Percentiles rank a stretch among this genome's conserved stretches.
Evolutionary conservation across 2,797 vertebrate species (phyloP).

Genomic region (Megaceryle alcyon): DNA sequence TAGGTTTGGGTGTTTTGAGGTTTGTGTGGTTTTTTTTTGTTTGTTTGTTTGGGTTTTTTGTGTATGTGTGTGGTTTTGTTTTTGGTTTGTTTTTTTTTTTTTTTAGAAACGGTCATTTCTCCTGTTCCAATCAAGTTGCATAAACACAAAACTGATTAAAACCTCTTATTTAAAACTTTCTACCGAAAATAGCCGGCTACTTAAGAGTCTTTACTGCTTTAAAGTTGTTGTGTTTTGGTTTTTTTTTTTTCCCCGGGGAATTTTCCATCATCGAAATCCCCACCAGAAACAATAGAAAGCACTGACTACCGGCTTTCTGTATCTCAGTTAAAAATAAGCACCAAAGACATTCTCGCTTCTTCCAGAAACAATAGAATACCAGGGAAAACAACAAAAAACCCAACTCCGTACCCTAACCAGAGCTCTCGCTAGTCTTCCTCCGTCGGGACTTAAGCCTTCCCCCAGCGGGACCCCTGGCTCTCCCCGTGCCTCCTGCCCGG

Average conservation of each 20-base stretch:
- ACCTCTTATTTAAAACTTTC: background rate
- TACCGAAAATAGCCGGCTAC: background rate
- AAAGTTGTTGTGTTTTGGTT: background rate
- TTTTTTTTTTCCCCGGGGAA: background rate
- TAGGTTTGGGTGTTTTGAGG: too few species aligned
- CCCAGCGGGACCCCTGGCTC: background rate
- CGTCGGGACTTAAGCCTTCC: background rate
- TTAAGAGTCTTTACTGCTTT: background rate
- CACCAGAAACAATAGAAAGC: background rate
- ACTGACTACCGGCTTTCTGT: background rate
- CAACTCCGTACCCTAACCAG: background rate
- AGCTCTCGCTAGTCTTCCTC: background rate
- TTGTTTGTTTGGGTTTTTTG: background rate
- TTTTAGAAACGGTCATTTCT: background rate
- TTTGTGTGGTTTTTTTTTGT: background rate
- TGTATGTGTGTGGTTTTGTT: too few species aligned
- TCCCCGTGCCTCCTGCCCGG: too few species aligned
- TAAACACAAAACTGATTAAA: background rate
- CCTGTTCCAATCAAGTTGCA: background rate
- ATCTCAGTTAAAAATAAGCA: background rate
- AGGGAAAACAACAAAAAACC: background rate
- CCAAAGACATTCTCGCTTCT: background rate
- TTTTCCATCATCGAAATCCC: constrained; percentile 11
- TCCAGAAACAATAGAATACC: background rate
- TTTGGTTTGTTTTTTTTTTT: too few species aligned